These are phyloP conservation scores for Oplegnathus fasciatus DNA, from an alignment of 2,113 vertebrate genomes.

Conservation along the genomic window DNA sequence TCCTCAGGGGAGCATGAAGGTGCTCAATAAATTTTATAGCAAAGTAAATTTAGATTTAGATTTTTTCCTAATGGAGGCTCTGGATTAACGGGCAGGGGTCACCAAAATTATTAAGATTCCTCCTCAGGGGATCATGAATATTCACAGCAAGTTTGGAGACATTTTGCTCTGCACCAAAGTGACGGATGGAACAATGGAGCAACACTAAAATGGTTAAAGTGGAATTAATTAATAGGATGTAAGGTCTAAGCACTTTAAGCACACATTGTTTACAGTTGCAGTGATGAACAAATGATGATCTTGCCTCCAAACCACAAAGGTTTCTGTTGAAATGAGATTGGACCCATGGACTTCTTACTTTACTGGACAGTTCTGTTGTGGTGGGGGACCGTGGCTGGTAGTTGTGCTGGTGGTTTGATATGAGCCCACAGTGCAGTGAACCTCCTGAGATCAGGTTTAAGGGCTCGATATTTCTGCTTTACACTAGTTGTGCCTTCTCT, in stretches of 20 bases:
- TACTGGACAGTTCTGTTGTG: background rate
- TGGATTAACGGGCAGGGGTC: background rate
- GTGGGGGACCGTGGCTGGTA: background rate
- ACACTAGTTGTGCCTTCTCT: conserved; percentile 59
- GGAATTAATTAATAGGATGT: background rate
- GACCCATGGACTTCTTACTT: background rate
- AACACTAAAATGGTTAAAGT: background rate
- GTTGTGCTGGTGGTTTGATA: conserved; percentile 4
- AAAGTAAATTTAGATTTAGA: background rate
- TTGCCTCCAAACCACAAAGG: background rate
- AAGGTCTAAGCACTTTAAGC: background rate
- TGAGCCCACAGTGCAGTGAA: background rate
- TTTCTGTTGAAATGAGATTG: background rate
- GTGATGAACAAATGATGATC: background rate
- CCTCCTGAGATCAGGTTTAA: conserved; percentile 17
- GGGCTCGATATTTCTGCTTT: conserved; percentile 12
- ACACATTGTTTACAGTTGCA: conserved; percentile 11
- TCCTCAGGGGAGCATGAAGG: conserved; percentile 1
- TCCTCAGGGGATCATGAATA: background rate
- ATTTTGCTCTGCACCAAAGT: background rate
- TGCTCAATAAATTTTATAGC: background rate
- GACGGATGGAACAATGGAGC: no score
- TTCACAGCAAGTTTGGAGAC: background rate
- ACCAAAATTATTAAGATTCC: background rate
- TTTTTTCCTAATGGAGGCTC: background rate